Evolutionary conservation across 2,888 invertebrate species (phyloP).

Genomic region (Prionchulus punctatus): DNA sequence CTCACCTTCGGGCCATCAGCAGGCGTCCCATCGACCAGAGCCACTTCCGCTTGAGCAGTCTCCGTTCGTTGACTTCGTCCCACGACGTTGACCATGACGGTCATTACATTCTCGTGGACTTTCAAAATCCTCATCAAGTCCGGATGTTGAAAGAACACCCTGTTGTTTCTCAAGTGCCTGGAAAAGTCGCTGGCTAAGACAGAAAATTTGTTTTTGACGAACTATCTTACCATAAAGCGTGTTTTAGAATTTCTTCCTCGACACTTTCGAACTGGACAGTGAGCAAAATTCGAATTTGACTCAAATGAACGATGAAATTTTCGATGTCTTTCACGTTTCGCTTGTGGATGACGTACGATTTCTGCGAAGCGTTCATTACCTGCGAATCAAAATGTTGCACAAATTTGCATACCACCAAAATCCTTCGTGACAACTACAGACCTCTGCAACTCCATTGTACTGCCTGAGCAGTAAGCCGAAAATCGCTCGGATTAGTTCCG

Average conservation of each 20-base stretch:
- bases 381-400: too few relatives aligned
- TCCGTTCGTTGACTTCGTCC: constrained; percentile 31
- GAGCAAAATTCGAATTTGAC: constrained; percentile 79
- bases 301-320: constrained; percentile 79
- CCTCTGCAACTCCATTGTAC: constrained; percentile 86
- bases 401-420: too few relatives aligned
- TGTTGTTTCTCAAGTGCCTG: constrained; percentile 90
- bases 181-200: too few relatives aligned
- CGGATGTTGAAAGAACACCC: constrained; percentile 99
- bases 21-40: too few relatives aligned
- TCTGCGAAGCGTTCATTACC: constrained; percentile 72
- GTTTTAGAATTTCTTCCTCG: constrained; percentile 90
- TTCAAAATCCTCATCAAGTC: constrained; percentile 88
- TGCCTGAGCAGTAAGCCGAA: constrained; percentile 81
- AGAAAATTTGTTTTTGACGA: too few relatives aligned
- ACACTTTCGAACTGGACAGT: constrained; percentile 98
- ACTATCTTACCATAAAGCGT: constrained; percentile 72
- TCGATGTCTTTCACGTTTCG: constrained; percentile 80
- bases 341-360: constrained; percentile 88
- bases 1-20: too few relatives aligned
- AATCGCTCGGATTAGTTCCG: constrained; percentile 91
- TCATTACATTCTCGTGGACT: constrained; percentile 99
- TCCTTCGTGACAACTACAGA: too few relatives aligned
- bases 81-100: constrained; percentile 97
- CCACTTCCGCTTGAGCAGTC: too few relatives aligned